These are phyloP conservation scores for Fistularia commersonii DNA, from an alignment of 2,797 vertebrate genomes.

Conservation along the genomic window DNA sequence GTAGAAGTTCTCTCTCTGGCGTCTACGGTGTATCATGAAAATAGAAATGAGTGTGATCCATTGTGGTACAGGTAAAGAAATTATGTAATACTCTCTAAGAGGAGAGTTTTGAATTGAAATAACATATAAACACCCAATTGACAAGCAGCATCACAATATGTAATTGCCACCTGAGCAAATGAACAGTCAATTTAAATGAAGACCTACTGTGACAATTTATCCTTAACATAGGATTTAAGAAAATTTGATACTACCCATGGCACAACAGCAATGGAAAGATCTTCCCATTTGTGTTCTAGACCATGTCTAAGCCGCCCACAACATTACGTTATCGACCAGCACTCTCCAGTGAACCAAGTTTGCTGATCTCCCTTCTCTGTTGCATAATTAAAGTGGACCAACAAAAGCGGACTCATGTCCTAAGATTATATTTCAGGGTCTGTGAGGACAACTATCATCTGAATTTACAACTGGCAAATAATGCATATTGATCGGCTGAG, in stretches of 20 bases:
- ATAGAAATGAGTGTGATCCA: conserved; percentile 22
- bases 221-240: conserved; percentile 25
- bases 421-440: conserved; percentile 64
- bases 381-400: conserved; percentile 74
- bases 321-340: conserved; percentile 57
- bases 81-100: neutral
- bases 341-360: conserved; percentile 40
- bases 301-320: conserved; percentile 40
- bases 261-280: conserved; percentile 16
- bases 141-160: conserved; percentile 15
- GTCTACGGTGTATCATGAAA: conserved; percentile 25
- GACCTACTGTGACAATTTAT: neutral
- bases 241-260: conserved; percentile 1
- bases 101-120: neutral
- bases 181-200: no score
- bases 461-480: conserved; percentile 53
- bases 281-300: conserved; percentile 35
- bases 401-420: conserved; percentile 53
- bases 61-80: conserved; percentile 17
- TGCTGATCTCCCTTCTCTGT: conserved; percentile 48
- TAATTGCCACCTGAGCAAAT: neutral
- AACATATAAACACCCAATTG: no score
- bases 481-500: conserved; percentile 44
- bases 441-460: conserved; percentile 48
- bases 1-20: conserved; percentile 22